phyloP scores from a whole-genome alignment of 2,888 invertebrate species.

The Chaetogeoica ovagalla region DNA sequence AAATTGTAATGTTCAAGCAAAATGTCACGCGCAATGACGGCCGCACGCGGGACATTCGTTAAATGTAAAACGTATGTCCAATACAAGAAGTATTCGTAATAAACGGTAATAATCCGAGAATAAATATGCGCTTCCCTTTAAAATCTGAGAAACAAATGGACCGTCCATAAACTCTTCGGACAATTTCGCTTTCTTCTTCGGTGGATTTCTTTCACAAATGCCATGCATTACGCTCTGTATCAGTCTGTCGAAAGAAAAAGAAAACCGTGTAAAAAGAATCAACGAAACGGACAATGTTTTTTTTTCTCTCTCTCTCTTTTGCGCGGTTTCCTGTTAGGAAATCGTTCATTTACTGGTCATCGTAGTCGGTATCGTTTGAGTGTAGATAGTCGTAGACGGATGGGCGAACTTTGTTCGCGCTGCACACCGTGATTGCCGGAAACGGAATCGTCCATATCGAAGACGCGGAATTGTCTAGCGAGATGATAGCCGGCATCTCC shows the following conservation, averaged over 20 bases:
- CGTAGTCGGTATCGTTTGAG: background rate
- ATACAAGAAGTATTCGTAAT: too few relatives aligned
- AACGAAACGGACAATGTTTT: too few relatives aligned
- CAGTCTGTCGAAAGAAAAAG: background rate
- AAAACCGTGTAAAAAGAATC: background rate
- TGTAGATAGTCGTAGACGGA: constrained; percentile 20
- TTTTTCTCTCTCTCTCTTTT: too few relatives aligned
- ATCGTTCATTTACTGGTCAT: background rate
- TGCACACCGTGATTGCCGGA: constrained; percentile 47
- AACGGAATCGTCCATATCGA: constrained; percentile 36
- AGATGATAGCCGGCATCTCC: constrained; percentile 10
- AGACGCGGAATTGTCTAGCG: constrained; percentile 26
- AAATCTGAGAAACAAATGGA: constrained; percentile 12
- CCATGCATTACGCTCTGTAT: constrained; percentile 3
- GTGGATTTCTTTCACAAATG: constrained; percentile 5
- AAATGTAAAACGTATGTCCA: too few relatives aligned
- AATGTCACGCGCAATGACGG: too few relatives aligned
- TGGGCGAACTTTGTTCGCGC: constrained; percentile 14
- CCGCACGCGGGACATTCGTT: too few relatives aligned
- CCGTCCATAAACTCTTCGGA: constrained; percentile 21
- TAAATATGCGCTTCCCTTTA: constrained; percentile 24
- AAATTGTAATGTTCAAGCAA: too few relatives aligned
- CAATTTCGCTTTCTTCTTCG: background rate
- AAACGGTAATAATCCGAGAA: background rate
- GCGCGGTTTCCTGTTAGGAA: too few relatives aligned